Evolutionary conservation across 2,797 vertebrate species (phyloP).

Genomic region (Aeoliscus strigatus): DNA sequence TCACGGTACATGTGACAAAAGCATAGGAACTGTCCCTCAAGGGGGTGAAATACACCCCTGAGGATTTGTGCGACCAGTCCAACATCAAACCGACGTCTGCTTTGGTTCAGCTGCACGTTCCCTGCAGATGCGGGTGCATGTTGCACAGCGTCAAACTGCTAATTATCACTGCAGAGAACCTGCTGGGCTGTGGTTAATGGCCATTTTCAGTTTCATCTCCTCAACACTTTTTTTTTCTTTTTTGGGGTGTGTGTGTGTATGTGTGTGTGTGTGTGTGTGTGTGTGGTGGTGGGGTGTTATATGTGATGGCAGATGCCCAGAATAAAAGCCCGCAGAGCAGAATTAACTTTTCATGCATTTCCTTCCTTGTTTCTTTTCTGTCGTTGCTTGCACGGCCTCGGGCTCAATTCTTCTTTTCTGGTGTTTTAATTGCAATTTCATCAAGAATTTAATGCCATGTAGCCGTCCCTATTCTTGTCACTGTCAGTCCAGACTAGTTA

Average conservation of each 20-base stretch:
- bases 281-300: conserved; percentile 29
- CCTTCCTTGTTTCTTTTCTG: conserved; percentile 47
- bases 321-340: conserved; percentile 47
- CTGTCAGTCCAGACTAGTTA: conserved; percentile 54
- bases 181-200: conserved; percentile 41
- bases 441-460: conserved; percentile 64
- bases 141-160: conserved; percentile 38
- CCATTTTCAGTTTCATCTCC: conserved; percentile 53
- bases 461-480: conserved; percentile 51
- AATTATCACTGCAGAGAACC: conserved; percentile 53
- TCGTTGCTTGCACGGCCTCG: conserved; percentile 25
- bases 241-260: no score
- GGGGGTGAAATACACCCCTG: conserved; percentile 18
- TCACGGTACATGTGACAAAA: conserved; percentile 56
- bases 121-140: conserved; percentile 23
- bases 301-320: conserved; percentile 49
- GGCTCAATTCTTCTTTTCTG: conserved; percentile 45
- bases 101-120: conserved; percentile 21
- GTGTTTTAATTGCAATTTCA: conserved; percentile 72
- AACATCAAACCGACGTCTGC: conserved; percentile 17
- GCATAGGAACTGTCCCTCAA: conserved; percentile 42
- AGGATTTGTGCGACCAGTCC: conserved; percentile 33
- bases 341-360: conserved; percentile 67
- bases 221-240: no score
- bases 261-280: no score